Evolutionary conservation across 2,113 vertebrate genomes (phyloP).

Genomic region (Antennarius striatus): DNA sequence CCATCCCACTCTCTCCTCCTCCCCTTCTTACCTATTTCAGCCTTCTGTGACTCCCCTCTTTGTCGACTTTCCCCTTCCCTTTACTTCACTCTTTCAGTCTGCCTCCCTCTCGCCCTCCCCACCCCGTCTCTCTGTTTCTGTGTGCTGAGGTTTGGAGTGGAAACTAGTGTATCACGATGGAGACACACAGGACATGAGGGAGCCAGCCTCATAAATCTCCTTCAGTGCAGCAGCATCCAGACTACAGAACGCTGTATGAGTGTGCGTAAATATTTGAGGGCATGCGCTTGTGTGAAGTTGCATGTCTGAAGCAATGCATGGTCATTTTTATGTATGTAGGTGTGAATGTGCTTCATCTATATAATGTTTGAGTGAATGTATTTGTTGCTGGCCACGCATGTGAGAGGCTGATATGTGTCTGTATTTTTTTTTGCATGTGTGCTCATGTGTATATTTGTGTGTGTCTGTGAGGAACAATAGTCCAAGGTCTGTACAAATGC

Average conservation of each 20-base stretch:
- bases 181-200: constrained; percentile 68
- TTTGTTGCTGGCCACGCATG: neutral
- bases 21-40: constrained; percentile 41
- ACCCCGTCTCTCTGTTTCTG: constrained; percentile 48
- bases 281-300: constrained; percentile 1
- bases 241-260: constrained; percentile 31
- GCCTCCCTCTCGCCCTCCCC: constrained; percentile 20
- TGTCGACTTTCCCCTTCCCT: neutral
- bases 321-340: neutral
- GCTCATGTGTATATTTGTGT: neutral
- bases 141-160: constrained; percentile 71
- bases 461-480: constrained; percentile 15
- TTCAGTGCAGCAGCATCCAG: constrained; percentile 56
- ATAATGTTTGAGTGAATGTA: neutral
- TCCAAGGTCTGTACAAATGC: constrained; percentile 20
- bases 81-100: constrained; percentile 18
- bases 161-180: constrained; percentile 67
- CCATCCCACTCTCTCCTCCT: constrained; percentile 29
- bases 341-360: neutral
- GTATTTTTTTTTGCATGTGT: neutral
- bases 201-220: constrained; percentile 70
- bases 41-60: constrained; percentile 18
- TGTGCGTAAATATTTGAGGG: constrained; percentile 1
- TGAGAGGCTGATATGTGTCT: neutral
- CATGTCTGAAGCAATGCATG: neutral